Evolutionary conservation across 2,113 vertebrate genomes (phyloP), one percentile per base, ranked within the genome.

Genomic region (Edolisoma coerulescens): DNA sequence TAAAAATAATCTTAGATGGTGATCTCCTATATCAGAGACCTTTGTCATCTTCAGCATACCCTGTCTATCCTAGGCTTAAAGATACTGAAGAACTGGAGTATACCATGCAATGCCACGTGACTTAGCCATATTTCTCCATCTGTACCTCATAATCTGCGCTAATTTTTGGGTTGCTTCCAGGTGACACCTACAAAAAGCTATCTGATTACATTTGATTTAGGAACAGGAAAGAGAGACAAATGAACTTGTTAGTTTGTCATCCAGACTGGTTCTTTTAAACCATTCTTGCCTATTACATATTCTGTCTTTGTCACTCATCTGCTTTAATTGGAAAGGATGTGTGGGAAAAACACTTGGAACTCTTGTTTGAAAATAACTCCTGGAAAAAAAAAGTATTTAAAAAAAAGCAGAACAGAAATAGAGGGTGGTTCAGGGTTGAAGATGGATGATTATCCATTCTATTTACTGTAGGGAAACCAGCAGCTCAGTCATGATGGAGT

Each of bases 81-180:
- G 8, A 9, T 71, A 44, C 32, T 47, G 2, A 28, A 52, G 86
- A 57, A 4, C 8, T 60, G 22, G 18, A 89, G 20, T 70, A 47
- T 33, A 44, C 4, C 3, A 8, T 50, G 13, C 8, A 28, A 56
- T 52, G 28, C 12, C 18, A 17, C 0, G 0, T 33, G 57, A 86
- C 2, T 61, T 74, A 67, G 10, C 13, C 32, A 2, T 45, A 16
- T 19, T 74, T 93, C 53, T 70, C 23, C 4, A 4, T 35, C 44
- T 73, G 13, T 53, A 61, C 24, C 65, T 61, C 26, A 28, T 69
- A 63, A 86, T 80, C 33, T 47, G 15, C 42, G 9, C 1, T 47
- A 28, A 78, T 67, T 71, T 75, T 47, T 64, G 12, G 1, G 71
- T 82, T 91, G 28, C 6, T 89, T 95, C 44, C 49, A 60, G 47